Base-by-base conservation (phyloP, 2,797 vertebrate species). In the Echiichthys vipera region DNA sequence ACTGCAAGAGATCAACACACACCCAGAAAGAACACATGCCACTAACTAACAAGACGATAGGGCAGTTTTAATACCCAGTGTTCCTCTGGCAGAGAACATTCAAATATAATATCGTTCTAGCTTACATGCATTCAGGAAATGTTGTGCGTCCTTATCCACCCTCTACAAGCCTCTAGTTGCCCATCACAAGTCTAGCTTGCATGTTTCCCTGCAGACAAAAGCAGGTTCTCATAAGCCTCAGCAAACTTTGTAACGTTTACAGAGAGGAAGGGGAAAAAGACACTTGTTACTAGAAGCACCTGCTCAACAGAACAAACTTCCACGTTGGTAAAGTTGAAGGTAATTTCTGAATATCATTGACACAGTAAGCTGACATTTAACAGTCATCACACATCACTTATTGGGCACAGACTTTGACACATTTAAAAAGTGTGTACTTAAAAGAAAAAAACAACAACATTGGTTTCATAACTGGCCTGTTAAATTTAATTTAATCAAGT, bases 391-490 rank as follows among this genome's bases (percentile, higher is more conserved):
- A 32, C 22, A 32, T 5, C 47, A 55, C 43, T 32, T 11, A 34
- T 3, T 14, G 6, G 40, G 14, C 14, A 51, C 37, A 65, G 40
- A 57, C 49, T 64, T 68, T 54, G 7, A 73, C 51, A 87, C 27
- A 36, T 55, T 39, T 57, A 30, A 49, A 71, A 63, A 83, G 34
- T 70, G 46, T 50, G 58, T 20, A 3, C 43, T 67, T 68, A 25
- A 71, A 69, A 56, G 5, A 54, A 69, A 67, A 42, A 24, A 2
- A 50, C 81, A n/a, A n/a, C n/a, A n/a, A n/a, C n/a, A n/a, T 73
- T 71, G 53, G 71, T 79, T 85, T 83, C 8, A 67, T 40, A 42
- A 88, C 69, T 84, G 80, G 75, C 63, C 69, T 43, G 32, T 74
- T 82, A 62, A 57, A 69, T 68, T 30, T 42, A 47, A 40, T 34